Percentiles rank a stretch among this genome's conserved stretches.
Conservation (phyloP, 2,888 invertebrate species). For the Conus canariensis region DNA sequence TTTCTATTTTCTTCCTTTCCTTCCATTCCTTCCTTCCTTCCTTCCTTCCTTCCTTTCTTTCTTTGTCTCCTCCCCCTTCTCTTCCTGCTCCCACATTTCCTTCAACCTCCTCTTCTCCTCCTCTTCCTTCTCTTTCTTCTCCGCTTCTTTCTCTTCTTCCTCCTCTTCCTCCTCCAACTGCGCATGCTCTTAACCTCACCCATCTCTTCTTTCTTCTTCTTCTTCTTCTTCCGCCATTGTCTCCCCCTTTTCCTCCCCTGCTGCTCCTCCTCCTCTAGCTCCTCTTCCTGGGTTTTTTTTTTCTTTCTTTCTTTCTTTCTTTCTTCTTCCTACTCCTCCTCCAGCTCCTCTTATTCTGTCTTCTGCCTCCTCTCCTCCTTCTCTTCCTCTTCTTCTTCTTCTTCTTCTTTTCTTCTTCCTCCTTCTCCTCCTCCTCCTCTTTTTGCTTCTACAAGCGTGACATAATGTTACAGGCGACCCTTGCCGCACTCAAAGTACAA, state of each 20-base stretch:
- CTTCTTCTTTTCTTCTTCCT: constrained; percentile 16
- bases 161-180: constrained; percentile 15
- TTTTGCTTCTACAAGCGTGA: not conserved
- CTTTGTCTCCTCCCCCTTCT: not conserved
- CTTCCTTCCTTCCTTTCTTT: not conserved
- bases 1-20: not conserved
- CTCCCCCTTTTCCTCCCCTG: constrained; percentile 3
- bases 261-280: constrained; percentile 22
- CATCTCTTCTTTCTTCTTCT: not conserved
- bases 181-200: too few species aligned
- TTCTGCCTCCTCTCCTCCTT: too few species aligned
- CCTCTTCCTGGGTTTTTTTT: too few species aligned
- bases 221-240: not conserved
- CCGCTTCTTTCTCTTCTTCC: not conserved
- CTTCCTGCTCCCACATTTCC: not conserved
- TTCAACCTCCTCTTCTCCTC: not conserved
- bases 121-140: not conserved
- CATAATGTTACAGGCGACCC: too few species aligned
- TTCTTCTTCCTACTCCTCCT: not conserved
- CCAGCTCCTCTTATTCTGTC: not conserved
- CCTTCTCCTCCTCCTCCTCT: not conserved
- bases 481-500: too few species aligned
- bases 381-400: not conserved
- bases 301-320: not conserved
- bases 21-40: too few species aligned